Evolutionary conservation across 2,797 vertebrate genomes (phyloP), one percentile per base, ranked within the genome.

Genomic region (Tachyglossus aculeatus): DNA sequence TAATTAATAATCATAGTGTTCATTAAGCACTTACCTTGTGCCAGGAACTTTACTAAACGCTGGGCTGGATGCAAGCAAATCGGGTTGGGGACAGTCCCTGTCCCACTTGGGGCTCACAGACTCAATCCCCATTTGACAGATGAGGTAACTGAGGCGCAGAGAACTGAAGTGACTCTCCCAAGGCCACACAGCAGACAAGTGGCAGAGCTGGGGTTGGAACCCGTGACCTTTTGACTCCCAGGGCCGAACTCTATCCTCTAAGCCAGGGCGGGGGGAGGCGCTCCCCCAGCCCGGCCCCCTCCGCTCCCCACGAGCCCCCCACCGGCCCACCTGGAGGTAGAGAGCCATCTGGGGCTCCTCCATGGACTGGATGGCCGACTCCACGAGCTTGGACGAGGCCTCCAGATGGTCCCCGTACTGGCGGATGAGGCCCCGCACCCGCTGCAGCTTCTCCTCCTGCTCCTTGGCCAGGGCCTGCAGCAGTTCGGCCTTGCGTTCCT

Each of bases 341-440:
- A 93, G 18, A 0, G 95, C 89, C 95, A 96, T 94, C 84, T 96
- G 95, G 0, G 94, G 93, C 88, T 98, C 95, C 58, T 96, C 96
- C 95, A 96, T 96, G 75, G 93, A 93, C 69, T 93, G 95, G 54
- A 98, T 94, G 64, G 95, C 94, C 0, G 93, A 80, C 88, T 97
- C 96, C 71, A 98, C 95, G 79, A 98, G 93, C 18, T 94, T 92
- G 32, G 93, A 92, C 3, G 94, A 92, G 10, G 80, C 82, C 84
- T 97, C 96, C 80, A 97, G 91, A 77, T 95, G 92, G 74, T 96
- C 94, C 0, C 93, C 82, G 0, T 95, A 94, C 64, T 82, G 89
- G 6, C 93, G 92, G 62, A 97, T 94, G 77, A 96, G 95, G 3
- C 89, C 79, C 0, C 95, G 91, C 2, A 97, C 89, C 0, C 71